Conservation (phyloP, 2,888 invertebrate species). For the Rotaria macrura region DNA sequence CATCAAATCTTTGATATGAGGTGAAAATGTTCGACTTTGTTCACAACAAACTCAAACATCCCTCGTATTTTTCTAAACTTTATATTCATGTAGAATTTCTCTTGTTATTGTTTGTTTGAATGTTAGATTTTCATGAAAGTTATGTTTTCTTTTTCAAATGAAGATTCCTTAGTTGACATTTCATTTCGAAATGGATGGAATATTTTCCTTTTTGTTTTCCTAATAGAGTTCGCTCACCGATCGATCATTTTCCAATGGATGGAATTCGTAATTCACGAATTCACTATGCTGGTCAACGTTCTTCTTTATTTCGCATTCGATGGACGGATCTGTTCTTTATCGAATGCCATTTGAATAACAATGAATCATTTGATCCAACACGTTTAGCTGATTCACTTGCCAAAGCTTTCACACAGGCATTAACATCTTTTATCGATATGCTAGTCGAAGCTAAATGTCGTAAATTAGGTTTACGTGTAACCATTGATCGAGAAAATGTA, state of each 20-base stretch:
- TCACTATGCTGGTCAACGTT: background rate
- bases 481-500: constrained; percentile 16
- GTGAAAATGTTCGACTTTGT: no score
- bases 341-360: background rate
- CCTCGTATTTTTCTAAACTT: no score
- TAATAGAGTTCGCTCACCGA: background rate
- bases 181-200: no score
- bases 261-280: constrained; percentile 3
- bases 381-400: constrained; percentile 14
- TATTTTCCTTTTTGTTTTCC: background rate
- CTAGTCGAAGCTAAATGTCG: background rate
- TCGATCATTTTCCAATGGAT: constrained; percentile 18
- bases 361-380: background rate
- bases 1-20: no score
- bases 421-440: background rate
- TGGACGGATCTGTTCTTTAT: constrained; percentile 19
- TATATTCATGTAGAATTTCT: no score
- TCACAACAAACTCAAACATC: no score
- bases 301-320: background rate
- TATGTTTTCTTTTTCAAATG: no score
- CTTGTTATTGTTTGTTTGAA: no score
- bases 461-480: constrained; percentile 2
- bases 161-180: no score
- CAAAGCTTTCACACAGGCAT: background rate
- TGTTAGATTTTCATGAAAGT: no score